Conservation (phyloP, 2,113 vertebrate genomes). For the Corythaixoides concolor region DNA sequence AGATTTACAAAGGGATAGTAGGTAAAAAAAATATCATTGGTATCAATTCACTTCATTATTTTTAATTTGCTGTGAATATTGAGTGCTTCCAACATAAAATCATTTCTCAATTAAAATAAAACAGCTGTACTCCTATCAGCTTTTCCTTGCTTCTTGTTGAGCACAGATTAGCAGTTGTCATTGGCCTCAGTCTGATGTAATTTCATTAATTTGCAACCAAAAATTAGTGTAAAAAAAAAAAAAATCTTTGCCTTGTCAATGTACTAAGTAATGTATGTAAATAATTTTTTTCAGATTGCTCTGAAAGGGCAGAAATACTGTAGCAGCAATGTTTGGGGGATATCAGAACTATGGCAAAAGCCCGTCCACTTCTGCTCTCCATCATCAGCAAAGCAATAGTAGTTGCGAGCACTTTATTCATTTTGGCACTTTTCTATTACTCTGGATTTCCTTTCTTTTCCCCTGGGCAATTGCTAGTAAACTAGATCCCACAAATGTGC, state of each 20-base stretch:
- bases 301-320: neutral
- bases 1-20: constrained; percentile 82
- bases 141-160: constrained; percentile 78
- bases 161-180: constrained; percentile 81
- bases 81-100: constrained; percentile 82
- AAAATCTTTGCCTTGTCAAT: constrained; percentile 61
- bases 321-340: neutral
- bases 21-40: constrained; percentile 78
- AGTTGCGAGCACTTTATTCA: neutral
- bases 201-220: constrained; percentile 83
- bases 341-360: neutral
- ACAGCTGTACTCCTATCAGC: constrained; percentile 77
- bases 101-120: constrained; percentile 82
- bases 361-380: neutral
- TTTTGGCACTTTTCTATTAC: neutral
- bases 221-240: constrained; percentile 76
- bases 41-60: constrained; percentile 85
- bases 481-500: neutral
- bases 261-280: constrained; percentile 3
- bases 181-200: constrained; percentile 78
- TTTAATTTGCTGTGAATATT: constrained; percentile 84
- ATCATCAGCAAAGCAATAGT: neutral
- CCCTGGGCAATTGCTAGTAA: neutral
- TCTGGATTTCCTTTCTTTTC: neutral
- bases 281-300: neutral